Percentiles rank a stretch among this genome's conserved stretches.
Evolutionary conservation across 2,888 invertebrate species (phyloP).

Genomic region (Cabera pusaria): DNA sequence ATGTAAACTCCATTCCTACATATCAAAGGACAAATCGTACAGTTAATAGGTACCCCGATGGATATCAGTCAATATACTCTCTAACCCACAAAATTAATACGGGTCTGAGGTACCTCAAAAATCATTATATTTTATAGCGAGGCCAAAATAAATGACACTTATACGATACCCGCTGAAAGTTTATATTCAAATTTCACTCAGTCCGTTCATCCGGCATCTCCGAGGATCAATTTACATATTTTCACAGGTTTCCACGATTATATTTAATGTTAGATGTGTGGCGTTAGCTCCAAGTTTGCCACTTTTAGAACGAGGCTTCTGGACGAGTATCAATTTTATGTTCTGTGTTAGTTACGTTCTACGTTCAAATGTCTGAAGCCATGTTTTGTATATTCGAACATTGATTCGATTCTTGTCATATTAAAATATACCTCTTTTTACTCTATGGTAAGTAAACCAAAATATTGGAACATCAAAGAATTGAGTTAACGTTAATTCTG

Average conservation of each 20-base stretch:
- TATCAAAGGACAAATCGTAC: too few species aligned
- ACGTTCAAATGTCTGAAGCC: slow-evolving; percentile 5
- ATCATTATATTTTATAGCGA: slow-evolving; percentile 81
- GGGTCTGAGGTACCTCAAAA: slow-evolving; percentile 75
- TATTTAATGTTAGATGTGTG: slow-evolving; percentile 63
- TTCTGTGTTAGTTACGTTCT: slow-evolving; percentile 5
- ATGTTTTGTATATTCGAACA: too few species aligned
- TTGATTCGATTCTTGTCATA: too few species aligned
- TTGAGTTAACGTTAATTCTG: too few species aligned
- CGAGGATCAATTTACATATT: slow-evolving; percentile 82
- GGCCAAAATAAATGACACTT: slow-evolving; percentile 80
- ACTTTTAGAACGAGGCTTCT: slow-evolving; percentile 13
- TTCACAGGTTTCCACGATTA: slow-evolving; percentile 78
- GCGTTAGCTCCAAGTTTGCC: slow-evolving; percentile 29
- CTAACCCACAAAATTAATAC: slow-evolving; percentile 71
- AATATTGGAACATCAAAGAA: too few species aligned
- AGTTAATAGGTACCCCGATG: too few species aligned
- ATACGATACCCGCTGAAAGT: slow-evolving; percentile 69
- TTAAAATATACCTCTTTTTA: too few species aligned
- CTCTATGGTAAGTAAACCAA: too few species aligned
- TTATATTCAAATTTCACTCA: slow-evolving; percentile 81
- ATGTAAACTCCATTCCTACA: too few species aligned
- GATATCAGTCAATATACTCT: slow-evolving; percentile 66
- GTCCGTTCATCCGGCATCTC: slow-evolving; percentile 78
- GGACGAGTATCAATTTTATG: slow-evolving; percentile 7